Evolutionary conservation across 35 echinoderm and acorn worm genomes (phyloP).

Genomic region (Ptychodera flava): DNA sequence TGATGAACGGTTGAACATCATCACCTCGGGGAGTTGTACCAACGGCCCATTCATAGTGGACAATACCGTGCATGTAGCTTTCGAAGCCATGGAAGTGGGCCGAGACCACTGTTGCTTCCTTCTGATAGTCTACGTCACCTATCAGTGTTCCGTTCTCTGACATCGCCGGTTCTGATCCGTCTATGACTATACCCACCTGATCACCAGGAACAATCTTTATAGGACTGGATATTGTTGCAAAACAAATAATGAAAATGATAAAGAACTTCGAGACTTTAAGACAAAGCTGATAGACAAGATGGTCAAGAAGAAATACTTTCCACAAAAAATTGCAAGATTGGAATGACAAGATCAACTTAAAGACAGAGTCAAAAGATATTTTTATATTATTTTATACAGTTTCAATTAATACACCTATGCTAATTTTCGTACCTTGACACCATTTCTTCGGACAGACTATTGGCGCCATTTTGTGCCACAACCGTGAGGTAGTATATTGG

Average conservation of each 20-base stretch:
- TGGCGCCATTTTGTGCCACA: constrained; percentile 33
- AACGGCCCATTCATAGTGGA: constrained; percentile 43
- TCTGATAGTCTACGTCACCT: constrained; percentile 31
- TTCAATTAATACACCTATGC: too few species aligned
- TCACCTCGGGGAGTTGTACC: constrained; percentile 33
- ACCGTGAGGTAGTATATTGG: constrained; percentile 45
- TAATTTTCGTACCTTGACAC: background rate
- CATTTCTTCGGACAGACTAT: background rate
- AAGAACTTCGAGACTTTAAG: too few species aligned
- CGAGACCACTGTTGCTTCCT: constrained; percentile 7
- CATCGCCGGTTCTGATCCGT: constrained; percentile 14
- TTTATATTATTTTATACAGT: too few species aligned
- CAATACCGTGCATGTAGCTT: constrained; percentile 37
- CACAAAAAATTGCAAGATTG: too few species aligned
- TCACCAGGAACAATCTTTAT: background rate
- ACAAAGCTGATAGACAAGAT: too few species aligned
- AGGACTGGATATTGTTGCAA: background rate
- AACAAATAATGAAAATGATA: too few species aligned
- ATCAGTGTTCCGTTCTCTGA: background rate
- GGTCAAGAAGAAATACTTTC: too few species aligned
- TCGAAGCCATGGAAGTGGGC: constrained; percentile 42
- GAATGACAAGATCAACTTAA: too few species aligned
- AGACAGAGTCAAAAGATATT: too few species aligned
- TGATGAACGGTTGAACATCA: constrained; percentile 35
- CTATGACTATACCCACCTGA: constrained; percentile 11